Base-by-base conservation (phyloP, 2,113 vertebrate genomes). In the Scartelaos histophorus region DNA sequence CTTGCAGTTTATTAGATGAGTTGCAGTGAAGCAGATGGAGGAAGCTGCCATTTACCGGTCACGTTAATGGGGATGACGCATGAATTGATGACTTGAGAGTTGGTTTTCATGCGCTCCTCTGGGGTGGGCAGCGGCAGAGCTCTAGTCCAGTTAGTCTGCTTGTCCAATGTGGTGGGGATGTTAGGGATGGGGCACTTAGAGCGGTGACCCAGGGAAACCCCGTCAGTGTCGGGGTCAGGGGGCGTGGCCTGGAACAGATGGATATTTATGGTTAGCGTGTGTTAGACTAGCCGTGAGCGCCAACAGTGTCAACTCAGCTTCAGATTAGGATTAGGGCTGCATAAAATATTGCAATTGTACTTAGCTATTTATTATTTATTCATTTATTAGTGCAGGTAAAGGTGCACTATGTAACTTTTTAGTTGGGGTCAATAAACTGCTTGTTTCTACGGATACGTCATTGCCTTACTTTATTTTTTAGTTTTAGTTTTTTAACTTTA, bases 41-140 rank as follows among this genome's bases (percentile, higher is more conserved):
- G 68, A 24, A 60, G 71, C 38, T 75, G 77, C 0, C 67, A 73
- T 83, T 93, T 98, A 99, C 98, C 98, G 66, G 98, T 97, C 91
- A 99, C 97, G 81, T 99, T 98, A 93, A 99, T 99, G 92, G 98
- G 97, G 88, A 99, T 96, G 93, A 98, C 93, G 89, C 95, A 97
- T 88, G 98, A 98, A 89, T 91, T 93, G 91, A 99, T 94, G 92
- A 96, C 94, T 94, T 95, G 95, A 81, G 97, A 95, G 84, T 94
- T 95, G 90, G 92, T 95, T 92, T 97, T 98, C 97, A 99, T 97
- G 91, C 96, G 95, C 92, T 98, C 95, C 88, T 98, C 97, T 45
- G 97, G 98, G 35, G 98, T 98, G 60, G 97, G 98, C 87, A 99
- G 95, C 86, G 97, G 98, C 91, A 99, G 94, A 51, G 92, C 94